phyloP scores from a whole-genome alignment of 2,888 invertebrate genomes.

The Oscheius sp. region DNA sequence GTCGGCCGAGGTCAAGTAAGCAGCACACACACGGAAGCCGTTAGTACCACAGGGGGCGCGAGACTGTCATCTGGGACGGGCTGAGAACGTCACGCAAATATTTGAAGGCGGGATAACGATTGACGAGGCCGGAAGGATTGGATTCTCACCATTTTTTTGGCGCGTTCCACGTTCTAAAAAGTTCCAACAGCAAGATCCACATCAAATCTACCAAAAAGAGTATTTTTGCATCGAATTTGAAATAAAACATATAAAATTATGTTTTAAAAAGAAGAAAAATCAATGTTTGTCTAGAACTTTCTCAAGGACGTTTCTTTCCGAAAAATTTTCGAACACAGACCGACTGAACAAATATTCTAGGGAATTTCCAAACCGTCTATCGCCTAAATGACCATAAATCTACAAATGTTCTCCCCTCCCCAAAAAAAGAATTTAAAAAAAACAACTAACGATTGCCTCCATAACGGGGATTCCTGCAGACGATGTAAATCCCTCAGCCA shows the following conservation, averaged over 20 bases:
- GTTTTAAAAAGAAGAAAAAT: not conserved
- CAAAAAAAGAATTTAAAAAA: not conserved
- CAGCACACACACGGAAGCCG: constrained; percentile 26
- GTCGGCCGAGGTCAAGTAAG: constrained; percentile 33
- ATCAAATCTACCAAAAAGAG: too few species aligned
- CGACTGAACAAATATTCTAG: not conserved
- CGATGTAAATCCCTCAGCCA: constrained; percentile 27
- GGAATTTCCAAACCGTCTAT: not conserved
- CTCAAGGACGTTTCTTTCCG: too few species aligned
- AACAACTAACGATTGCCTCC: constrained; percentile 35
- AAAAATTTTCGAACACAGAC: not conserved
- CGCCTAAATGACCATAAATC: too few species aligned
- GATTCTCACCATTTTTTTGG: too few species aligned
- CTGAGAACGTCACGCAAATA: not conserved
- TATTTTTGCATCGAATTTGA: not conserved
- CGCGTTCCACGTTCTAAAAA: too few species aligned
- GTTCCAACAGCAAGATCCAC: too few species aligned
- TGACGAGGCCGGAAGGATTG: too few species aligned
- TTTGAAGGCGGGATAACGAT: too few species aligned
- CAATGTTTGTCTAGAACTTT: too few species aligned
- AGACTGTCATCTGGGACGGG: not conserved
- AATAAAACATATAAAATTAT: not conserved
- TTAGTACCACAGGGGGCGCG: constrained; percentile 2
- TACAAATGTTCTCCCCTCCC: too few species aligned
- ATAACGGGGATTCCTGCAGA: constrained; percentile 38